Percentiles rank a stretch among this genome's conserved stretches.
Evolutionary conservation across 1,140 invertebrate species (phyloP).

Genomic region (Drosophila melanogaster): Release_6_plus_ISO1_MT NT_033777.3:26466001-26466500

Average conservation of each 20-base stretch:
- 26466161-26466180: not conserved
- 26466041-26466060: conserved; percentile 30
- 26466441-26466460: conserved; percentile 15
- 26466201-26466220: not conserved
- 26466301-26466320: conserved; percentile 8
- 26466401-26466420: conserved; percentile 18
- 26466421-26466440: conserved; percentile 17
- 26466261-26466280: not conserved
- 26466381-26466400: conserved; percentile 46
- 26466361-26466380: conserved; percentile 25
- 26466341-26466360: conserved; percentile 52
- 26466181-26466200: not conserved
- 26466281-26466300: not conserved
- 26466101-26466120: conserved; percentile 6
- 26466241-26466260: not conserved
- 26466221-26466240: conserved; percentile 17
- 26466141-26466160: not conserved
- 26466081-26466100: not conserved
- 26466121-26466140: not conserved
- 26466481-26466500: conserved; percentile 47
- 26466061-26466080: conserved; percentile 10
- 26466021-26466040: conserved; percentile 58
- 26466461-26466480: conserved; percentile 32
- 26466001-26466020: conserved; percentile 39
- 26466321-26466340: conserved; percentile 16